Base-by-base conservation (phyloP, 2,888 invertebrate species). In the Lymantria dispar region DNA sequence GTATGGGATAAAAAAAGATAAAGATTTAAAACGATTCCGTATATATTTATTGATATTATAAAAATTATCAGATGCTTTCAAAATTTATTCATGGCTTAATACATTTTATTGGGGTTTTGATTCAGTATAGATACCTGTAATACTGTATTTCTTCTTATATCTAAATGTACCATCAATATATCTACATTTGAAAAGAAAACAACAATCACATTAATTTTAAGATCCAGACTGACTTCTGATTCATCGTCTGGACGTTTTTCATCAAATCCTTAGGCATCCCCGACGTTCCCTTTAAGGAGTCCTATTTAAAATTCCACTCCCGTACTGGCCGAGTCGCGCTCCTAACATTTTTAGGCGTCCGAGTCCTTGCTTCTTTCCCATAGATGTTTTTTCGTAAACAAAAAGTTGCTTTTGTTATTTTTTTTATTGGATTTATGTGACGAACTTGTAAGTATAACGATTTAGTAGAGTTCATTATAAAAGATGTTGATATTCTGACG, bases 221-320 rank as follows among this genome's bases (percentile, higher is more conserved):
- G 47, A 41, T 45, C 47, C 53, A 59, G 62, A 58, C 58, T 55
- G 50, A 61, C 47, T 61, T 58, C 70, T 73, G 74, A 73, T 72
- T 76, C 77, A 74, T 68, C 69, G 67, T 65, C 60, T 65, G 64
- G 60, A 66, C 56, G 66, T 74, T 79, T 80, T 81, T 78, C 70
- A 70, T 68, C 72, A 67, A 60, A 62, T 60, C 64, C 70, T 59
- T 42, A 77, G 69, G 72, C 69, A 83, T 82, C 74, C 77, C 78
- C 73, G 66, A 61, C 74, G 70, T 71, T 70, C 84, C 87, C 74
- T 83, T 77, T 77, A 81, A 80, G 84, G 80, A 76, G 74, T 70
- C 72, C 83, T 88, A 71, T 78, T 90, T 89, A 79, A 88, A 84
- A 90, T 90, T 89, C 90, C 85, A 56, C 73, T 79, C 82, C 74